Percentiles rank a stretch among this genome's conserved stretches.
Evolutionary conservation across 2,797 vertebrate species (phyloP).

Genomic region (Tokudaia tokunoshimensis): DNA sequence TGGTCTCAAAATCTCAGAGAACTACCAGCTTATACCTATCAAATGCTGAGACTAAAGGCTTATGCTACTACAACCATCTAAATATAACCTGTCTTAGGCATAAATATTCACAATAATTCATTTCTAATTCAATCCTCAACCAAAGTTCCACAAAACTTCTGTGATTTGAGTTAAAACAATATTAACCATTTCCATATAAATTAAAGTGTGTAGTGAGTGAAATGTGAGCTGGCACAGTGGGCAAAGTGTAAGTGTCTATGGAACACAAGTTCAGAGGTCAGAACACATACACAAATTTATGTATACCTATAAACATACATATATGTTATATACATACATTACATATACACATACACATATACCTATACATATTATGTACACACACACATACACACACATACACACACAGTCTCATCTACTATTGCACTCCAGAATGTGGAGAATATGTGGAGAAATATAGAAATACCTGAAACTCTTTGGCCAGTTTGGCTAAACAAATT

Average conservation of each 20-base stretch:
- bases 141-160: background rate
- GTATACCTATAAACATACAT: background rate
- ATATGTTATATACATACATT: too few species aligned
- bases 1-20: background rate
- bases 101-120: background rate
- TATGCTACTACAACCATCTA: background rate
- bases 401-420: background rate
- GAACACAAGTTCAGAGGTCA: background rate
- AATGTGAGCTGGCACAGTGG: background rate
- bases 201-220: background rate
- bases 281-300: background rate
- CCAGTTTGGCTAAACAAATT: background rate
- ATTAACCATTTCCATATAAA: slow-evolving; percentile 12
- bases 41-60: background rate
- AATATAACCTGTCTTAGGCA: background rate
- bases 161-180: background rate
- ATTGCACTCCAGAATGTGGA: background rate
- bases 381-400: too few species aligned
- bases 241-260: background rate
- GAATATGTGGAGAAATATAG: too few species aligned
- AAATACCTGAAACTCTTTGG: background rate
- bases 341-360: too few species aligned
- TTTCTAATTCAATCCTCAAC: background rate
- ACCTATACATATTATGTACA: too few species aligned
- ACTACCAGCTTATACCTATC: background rate